Evolutionary conservation across 2,113 vertebrate genomes (phyloP).

Genomic region (Fukomys damarensis): DNA sequence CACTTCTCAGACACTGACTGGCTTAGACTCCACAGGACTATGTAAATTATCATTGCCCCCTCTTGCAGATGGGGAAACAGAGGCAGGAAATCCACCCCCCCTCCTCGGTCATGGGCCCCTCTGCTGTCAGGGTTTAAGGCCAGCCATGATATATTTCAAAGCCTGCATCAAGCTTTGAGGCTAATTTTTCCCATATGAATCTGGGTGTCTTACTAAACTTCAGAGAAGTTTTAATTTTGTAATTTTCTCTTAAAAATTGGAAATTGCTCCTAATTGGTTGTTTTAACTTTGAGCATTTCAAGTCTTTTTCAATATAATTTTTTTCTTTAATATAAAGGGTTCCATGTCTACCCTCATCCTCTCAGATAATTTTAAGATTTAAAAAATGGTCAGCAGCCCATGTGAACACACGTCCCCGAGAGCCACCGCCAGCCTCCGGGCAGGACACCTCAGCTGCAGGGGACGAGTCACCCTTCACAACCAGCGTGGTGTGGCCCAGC

Average conservation of each 20-base stretch:
- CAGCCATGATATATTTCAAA: slow-evolving; percentile 61
- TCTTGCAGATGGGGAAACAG: not conserved
- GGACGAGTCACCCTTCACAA: not conserved
- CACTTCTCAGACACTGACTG: not conserved
- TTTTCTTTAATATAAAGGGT: slow-evolving; percentile 53
- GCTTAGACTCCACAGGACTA: not conserved
- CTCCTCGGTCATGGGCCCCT: not conserved
- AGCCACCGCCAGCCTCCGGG: not conserved
- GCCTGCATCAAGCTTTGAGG: slow-evolving; percentile 56
- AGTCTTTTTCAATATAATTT: not conserved
- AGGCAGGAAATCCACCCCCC: not conserved
- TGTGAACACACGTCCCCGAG: not conserved
- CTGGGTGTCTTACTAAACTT: slow-evolving; percentile 71
- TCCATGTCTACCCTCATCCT: not conserved
- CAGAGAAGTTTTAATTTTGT: slow-evolving; percentile 75
- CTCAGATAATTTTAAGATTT: slow-evolving; percentile 48
- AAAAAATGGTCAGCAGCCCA: not conserved
- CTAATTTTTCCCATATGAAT: slow-evolving; percentile 75
- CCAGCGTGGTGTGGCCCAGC: not conserved
- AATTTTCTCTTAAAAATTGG: slow-evolving; percentile 75
- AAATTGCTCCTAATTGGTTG: slow-evolving; percentile 72
- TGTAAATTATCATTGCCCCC: not conserved
- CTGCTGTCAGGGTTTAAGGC: not conserved
- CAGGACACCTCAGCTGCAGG: not conserved
- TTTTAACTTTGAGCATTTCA: slow-evolving; percentile 69